Evolutionary conservation across 1,140 invertebrate species (phyloP).

Genomic region (Phthorimaea operculella): DNA sequence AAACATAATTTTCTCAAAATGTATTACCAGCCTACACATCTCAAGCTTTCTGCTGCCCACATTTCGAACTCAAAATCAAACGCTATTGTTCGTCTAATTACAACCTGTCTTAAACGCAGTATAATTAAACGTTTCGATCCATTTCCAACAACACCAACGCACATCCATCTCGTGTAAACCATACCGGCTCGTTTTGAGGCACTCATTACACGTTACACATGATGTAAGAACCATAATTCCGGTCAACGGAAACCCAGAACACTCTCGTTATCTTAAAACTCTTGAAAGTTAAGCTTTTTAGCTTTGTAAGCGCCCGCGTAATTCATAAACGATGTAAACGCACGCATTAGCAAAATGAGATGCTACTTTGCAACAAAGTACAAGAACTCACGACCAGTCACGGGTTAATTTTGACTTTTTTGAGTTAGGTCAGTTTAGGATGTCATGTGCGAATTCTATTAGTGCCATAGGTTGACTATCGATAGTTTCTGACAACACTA

Average conservation of each 20-base stretch:
- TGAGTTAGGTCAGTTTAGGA: too few species aligned
- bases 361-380: conserved; percentile 38
- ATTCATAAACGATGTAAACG: conserved; percentile 17
- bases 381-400: conserved; percentile 50
- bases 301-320: conserved; percentile 16
- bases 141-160: conserved; percentile 22
- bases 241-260: conserved; percentile 7
- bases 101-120: conserved; percentile 24
- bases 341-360: conserved; percentile 48
- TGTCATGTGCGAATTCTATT: too few species aligned
- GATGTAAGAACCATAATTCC: conserved; percentile 20
- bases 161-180: conserved; percentile 16
- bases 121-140: conserved; percentile 20
- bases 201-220: conserved; percentile 13
- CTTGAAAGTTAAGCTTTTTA: conserved; percentile 20
- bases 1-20: too few species aligned
- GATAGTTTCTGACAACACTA: too few species aligned
- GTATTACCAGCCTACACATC: too few species aligned
- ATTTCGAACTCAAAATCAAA: conserved; percentile 26
- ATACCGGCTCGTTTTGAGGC: conserved; percentile 9
- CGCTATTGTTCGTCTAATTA: conserved; percentile 42
- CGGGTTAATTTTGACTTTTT: conserved; percentile 40
- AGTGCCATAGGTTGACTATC: too few species aligned
- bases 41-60: conserved; percentile 3
- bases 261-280: conserved; percentile 26